Percentiles rank a stretch among this genome's conserved stretches.
Conservation (phyloP, 2,113 vertebrate species). For the Ageneiosus marmoratus region DNA sequence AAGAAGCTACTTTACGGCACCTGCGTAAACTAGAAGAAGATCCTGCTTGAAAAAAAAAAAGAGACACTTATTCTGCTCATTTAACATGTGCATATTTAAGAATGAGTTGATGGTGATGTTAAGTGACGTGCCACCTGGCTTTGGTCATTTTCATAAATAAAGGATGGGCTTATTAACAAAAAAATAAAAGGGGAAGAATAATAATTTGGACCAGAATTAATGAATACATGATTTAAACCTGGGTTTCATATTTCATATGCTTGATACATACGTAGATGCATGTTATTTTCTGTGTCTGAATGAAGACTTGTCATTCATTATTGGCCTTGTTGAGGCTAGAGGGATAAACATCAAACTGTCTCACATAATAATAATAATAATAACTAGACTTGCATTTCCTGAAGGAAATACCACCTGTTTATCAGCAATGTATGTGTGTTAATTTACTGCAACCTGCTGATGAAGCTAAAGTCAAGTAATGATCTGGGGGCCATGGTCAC, state of each 20-base stretch:
- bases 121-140: constrained; percentile 35
- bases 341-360: not conserved
- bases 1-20: constrained; percentile 47
- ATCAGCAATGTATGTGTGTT: no score
- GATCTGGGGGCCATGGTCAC: no score
- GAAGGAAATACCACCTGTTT: no score
- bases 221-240: not conserved
- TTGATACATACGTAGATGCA: not conserved
- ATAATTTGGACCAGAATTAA: not conserved
- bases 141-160: constrained; percentile 41
- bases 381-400: no score
- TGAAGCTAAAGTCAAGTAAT: no score
- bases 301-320: constrained; percentile 7
- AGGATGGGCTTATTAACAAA: constrained; percentile 35
- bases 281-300: not conserved
- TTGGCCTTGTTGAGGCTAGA: no score
- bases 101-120: constrained; percentile 22
- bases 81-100: constrained; percentile 12
- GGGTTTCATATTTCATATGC: no score
- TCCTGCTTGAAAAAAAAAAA: not conserved
- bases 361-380: not conserved
- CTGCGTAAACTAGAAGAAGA: constrained; percentile 19
- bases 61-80: not conserved
- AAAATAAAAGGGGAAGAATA: not conserved
- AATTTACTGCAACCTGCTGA: no score